phyloP scores from a whole-genome alignment of 2,113 vertebrate species.

The Crocuta crocuta region DNA sequence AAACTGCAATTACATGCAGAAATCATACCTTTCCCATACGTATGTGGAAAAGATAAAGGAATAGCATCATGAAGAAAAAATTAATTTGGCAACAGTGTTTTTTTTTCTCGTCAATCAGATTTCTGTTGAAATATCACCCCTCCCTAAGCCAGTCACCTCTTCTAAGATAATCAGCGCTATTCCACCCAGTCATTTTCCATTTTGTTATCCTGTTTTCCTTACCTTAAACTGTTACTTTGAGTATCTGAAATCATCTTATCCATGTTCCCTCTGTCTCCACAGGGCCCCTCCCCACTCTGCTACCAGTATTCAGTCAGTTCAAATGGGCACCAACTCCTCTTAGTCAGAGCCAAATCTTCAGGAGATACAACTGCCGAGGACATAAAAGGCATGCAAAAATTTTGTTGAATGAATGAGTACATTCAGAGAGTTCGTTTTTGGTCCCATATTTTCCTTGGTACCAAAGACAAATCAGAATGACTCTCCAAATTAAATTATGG shows the following conservation, averaged over 20 bases:
- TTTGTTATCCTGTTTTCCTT: not conserved
- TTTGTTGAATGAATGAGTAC: constrained; percentile 55
- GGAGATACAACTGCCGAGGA: constrained; percentile 37
- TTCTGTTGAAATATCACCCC: not conserved
- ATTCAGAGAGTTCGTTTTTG: constrained; percentile 69
- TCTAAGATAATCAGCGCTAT: not conserved
- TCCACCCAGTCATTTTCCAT: not conserved
- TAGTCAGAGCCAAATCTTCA: constrained; percentile 1
- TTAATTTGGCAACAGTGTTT: constrained; percentile 44
- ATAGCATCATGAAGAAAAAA: constrained; percentile 1
- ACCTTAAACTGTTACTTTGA: not conserved
- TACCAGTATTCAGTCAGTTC: not conserved
- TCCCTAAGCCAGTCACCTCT: not conserved
- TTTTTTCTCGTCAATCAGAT: constrained; percentile 5
- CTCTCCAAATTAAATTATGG: constrained; percentile 74
- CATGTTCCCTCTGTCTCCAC: not conserved
- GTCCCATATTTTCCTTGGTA: constrained; percentile 20
- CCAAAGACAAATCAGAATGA: constrained; percentile 69
- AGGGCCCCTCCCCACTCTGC: not conserved
- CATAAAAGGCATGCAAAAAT: constrained; percentile 56
- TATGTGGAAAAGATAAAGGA: constrained; percentile 59
- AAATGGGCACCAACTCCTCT: not conserved
- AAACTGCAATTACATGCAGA: constrained; percentile 78
- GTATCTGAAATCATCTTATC: not conserved
- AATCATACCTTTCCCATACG: constrained; percentile 60